A percentile compares a stretch with the other conserved stretches of the same genome.
Conservation (phyloP, 1,140 invertebrate genomes). For the Drosophila sturtevanti region DNA sequence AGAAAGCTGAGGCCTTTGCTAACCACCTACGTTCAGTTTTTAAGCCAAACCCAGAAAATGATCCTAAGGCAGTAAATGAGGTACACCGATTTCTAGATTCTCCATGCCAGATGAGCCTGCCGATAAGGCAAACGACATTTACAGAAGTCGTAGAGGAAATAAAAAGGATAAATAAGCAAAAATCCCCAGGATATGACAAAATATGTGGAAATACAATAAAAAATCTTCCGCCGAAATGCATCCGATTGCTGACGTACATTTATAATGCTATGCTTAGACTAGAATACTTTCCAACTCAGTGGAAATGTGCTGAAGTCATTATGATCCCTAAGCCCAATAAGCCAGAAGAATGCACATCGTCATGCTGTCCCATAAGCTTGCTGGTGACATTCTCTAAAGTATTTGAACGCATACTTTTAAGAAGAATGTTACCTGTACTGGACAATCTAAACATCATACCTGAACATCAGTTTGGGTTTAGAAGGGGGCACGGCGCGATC, state of each 20-base stretch:
- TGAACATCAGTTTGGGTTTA: conserved; percentile 3
- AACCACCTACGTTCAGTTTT: not conserved
- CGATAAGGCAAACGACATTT: not conserved
- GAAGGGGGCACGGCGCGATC: not conserved
- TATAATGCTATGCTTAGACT: too few species aligned
- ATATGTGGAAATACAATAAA: not conserved
- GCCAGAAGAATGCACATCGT: not conserved
- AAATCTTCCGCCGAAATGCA: not conserved
- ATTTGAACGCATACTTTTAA: conserved; percentile 1
- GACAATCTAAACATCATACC: not conserved
- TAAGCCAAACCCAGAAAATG: conserved; percentile 1
- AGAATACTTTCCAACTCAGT: too few species aligned
- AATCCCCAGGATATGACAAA: not conserved
- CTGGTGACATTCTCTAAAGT: not conserved
- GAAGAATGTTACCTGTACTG: conserved; percentile 1
- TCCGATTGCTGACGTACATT: too few species aligned
- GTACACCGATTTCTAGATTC: not conserved
- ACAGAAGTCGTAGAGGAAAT: too few species aligned
- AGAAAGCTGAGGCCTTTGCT: too few species aligned
- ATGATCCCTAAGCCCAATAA: not conserved
- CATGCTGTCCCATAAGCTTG: not conserved
- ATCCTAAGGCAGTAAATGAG: not conserved
- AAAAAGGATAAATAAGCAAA: conserved; percentile 1
- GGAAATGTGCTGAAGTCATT: conserved; percentile 2
- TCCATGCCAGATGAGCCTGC: not conserved